A percentile compares a stretch with the other conserved stretches of the same genome.
phyloP scores from a whole-genome alignment of 2,113 vertebrate genomes.

The Channa maculata region DNA sequence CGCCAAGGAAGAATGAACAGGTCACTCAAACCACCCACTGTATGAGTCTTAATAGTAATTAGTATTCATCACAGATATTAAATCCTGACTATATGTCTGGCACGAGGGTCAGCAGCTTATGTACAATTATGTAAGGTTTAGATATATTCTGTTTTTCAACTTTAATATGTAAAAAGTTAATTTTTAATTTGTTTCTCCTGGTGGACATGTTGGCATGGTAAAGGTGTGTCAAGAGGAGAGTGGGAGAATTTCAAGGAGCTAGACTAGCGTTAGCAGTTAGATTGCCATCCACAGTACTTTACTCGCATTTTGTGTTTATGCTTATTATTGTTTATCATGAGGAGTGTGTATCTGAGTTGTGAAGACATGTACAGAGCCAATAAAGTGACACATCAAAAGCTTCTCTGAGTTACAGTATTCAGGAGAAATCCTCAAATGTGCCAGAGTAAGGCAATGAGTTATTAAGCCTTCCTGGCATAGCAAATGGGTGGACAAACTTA shows the following conservation, averaged over 20 bases:
- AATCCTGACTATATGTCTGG: background rate
- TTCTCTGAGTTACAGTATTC: constrained; percentile 62
- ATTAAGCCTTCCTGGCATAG: constrained; percentile 65
- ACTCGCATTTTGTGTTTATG: background rate
- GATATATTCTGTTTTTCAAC: background rate
- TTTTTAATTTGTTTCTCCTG: too few species aligned
- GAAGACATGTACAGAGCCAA: constrained; percentile 18
- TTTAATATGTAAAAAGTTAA: too few species aligned
- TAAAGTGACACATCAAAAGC: constrained; percentile 66
- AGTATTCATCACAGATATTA: background rate
- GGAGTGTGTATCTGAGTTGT: constrained; percentile 7
- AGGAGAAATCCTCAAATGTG: constrained; percentile 55
- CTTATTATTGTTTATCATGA: background rate
- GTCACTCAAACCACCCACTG: constrained; percentile 49
- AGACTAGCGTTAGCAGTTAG: too few species aligned
- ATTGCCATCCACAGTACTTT: too few species aligned
- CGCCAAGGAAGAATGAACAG: constrained; percentile 42
- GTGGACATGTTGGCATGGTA: too few species aligned
- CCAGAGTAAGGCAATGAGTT: constrained; percentile 53
- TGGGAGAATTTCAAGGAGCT: too few species aligned
- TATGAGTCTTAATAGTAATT: background rate
- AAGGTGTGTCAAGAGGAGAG: too few species aligned
- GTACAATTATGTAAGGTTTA: background rate
- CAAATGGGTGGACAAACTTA: constrained; percentile 54
- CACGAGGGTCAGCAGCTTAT: background rate